Evolutionary conservation across 2,888 invertebrate genomes (phyloP).

Genomic region (Idaea aversata): DNA sequence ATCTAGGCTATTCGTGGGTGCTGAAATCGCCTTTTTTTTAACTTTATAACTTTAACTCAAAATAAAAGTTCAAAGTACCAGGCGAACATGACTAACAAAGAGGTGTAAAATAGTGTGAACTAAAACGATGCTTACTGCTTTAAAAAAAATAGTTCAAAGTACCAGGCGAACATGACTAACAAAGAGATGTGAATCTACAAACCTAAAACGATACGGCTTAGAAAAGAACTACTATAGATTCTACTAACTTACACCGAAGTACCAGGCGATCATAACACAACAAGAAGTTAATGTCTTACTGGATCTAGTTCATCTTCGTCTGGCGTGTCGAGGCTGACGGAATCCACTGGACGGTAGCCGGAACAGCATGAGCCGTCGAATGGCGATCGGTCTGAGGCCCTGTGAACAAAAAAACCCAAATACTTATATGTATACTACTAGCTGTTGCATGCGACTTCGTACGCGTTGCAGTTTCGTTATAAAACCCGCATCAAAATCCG

Average conservation of each 20-base stretch:
- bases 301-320: slow-evolving; percentile 84
- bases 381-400: slow-evolving; percentile 90
- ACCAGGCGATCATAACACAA: background rate
- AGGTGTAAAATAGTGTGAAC: too few relatives aligned
- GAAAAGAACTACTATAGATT: background rate
- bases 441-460: too few relatives aligned
- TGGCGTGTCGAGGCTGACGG: slow-evolving; percentile 86
- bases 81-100: background rate
- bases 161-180: background rate
- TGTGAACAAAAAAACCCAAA: slow-evolving; percentile 48
- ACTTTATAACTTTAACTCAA: too few relatives aligned
- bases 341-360: slow-evolving; percentile 89
- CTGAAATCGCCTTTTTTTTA: too few relatives aligned
- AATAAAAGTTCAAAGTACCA: background rate
- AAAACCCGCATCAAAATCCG: too few relatives aligned
- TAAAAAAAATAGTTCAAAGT: too few relatives aligned
- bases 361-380: slow-evolving; percentile 94
- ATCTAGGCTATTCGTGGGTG: background rate
- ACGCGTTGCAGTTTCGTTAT: too few relatives aligned
- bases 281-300: slow-evolving; percentile 39
- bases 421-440: too few relatives aligned
- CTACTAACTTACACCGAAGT: background rate
- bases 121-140: too few relatives aligned
- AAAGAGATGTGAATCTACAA: background rate
- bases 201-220: background rate